Conservation (phyloP, 2,888 invertebrate genomes). For the Malachius bipustulatus region DNA sequence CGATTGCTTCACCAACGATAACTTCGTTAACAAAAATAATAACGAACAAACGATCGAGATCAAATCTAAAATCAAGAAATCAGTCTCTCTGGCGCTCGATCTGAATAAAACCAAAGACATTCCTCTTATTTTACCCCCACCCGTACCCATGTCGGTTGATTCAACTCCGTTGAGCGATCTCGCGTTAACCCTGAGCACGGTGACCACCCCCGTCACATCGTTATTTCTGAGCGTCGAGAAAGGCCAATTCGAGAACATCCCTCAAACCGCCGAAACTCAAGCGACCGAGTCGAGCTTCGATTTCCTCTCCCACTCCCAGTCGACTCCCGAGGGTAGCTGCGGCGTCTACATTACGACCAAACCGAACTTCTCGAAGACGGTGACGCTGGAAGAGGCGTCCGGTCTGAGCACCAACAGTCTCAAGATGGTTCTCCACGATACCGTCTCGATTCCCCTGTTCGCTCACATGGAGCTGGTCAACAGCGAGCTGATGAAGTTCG, state of each 20-base stretch:
- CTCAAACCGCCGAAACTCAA: slow-evolving; percentile 36
- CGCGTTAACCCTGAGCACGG: slow-evolving; percentile 11
- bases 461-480: slow-evolving; percentile 59
- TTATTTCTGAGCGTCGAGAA: slow-evolving; percentile 18
- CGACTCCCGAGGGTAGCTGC: background rate
- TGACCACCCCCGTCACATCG: slow-evolving; percentile 21
- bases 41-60: slow-evolving; percentile 11
- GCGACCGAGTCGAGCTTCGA: slow-evolving; percentile 41
- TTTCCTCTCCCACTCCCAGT: slow-evolving; percentile 20
- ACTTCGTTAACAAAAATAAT: slow-evolving; percentile 24
- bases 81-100: slow-evolving; percentile 23
- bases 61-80: slow-evolving; percentile 15
- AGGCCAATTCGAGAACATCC: slow-evolving; percentile 20
- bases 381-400: slow-evolving; percentile 35
- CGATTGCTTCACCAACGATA: slow-evolving; percentile 28
- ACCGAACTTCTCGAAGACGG: slow-evolving; percentile 28
- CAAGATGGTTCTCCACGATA: slow-evolving; percentile 29
- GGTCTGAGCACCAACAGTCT: slow-evolving; percentile 27
- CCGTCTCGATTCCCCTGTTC: slow-evolving; percentile 52
- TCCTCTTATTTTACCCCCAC: slow-evolving; percentile 9
- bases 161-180: slow-evolving; percentile 31
- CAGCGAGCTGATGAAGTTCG: slow-evolving; percentile 58
- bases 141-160: slow-evolving; percentile 34
- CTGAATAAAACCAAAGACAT: slow-evolving; percentile 19
- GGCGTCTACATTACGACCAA: slow-evolving; percentile 21